Evolutionary conservation across 2,888 invertebrate genomes (phyloP), one percentile per base, ranked within the genome.

Genomic region (Helleia helle): DNA sequence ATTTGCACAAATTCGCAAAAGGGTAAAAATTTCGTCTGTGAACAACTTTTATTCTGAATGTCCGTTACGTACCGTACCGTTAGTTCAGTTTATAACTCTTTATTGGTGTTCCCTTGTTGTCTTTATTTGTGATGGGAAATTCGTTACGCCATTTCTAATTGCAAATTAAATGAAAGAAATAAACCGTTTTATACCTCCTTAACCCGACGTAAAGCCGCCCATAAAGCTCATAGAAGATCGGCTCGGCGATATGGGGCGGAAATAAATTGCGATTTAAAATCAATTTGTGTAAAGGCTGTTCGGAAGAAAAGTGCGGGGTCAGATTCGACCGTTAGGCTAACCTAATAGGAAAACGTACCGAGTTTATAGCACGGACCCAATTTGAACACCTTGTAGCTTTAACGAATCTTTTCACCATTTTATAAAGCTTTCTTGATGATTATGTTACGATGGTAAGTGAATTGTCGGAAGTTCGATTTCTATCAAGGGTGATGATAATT

Each of bases 251-350:
- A 84, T 84, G 84, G 64, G 75, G 71, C 80, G 80, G 84, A 84
- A 83, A 83, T 83, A 83, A 83, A 80, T 81, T 77, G 81, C 77
- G 73, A 76, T 84, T 84, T 84, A 83, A 84, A 84, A 83, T 81
- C 84, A 84, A 84, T 84, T 84, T 84, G 84, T 84, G 83, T 83
- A 72, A 76, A 81, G 80, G 76, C 71, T 65, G 69, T 65, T 61
- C 53, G 54, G 69, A 72, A 77, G 72, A 76, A 76, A 73, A 75
- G 70, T 51, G 58, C 58, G 42, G 64, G 70, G 63, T 62, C 58
- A 60, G 68, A 42, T 43, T 42, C 41, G 26, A 38, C 37, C 44
- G 45, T 49, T 47, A 49, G 47, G 47, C 47, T 45, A 43, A 49
- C 47, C 49, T 49, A 45, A 52, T 48, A 41, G 50, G 47, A 44